A percentile compares a stretch with the other conserved stretches of the same genome.
These are phyloP conservation scores for Daphoenositta chrysoptera DNA, from an alignment of 2,113 vertebrate genomes.

Conservation along the genomic window DNA sequence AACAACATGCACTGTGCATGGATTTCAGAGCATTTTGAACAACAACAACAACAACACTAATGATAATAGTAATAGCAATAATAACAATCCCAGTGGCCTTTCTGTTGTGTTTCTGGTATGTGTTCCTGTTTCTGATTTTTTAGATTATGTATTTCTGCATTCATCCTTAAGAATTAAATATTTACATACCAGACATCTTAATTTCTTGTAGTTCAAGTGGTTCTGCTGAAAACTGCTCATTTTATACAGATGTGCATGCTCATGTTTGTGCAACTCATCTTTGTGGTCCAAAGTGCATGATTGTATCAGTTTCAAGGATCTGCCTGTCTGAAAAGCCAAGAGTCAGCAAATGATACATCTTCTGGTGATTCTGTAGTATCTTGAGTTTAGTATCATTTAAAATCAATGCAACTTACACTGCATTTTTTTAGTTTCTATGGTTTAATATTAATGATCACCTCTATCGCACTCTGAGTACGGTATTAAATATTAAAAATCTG, in stretches of 20 bases:
- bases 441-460: background rate
- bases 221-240: background rate
- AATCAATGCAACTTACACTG: background rate
- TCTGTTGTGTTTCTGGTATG: background rate
- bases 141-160: background rate
- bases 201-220: background rate
- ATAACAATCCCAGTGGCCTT: background rate
- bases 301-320: background rate
- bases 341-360: background rate
- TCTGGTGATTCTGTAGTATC: background rate
- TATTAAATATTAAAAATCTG: background rate
- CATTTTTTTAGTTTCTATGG: background rate
- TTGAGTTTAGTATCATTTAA: background rate
- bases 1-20: background rate
- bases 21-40: background rate
- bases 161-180: background rate
- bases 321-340: background rate
- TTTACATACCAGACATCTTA: accelerated
- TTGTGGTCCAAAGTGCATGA: background rate
- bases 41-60: background rate
- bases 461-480: background rate
- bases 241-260: background rate
- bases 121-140: background rate
- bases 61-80: background rate
- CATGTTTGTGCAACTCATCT: background rate